Base-by-base conservation (phyloP, 2,797 vertebrate species). In the Petrocephalus schoutedeni region DNA sequence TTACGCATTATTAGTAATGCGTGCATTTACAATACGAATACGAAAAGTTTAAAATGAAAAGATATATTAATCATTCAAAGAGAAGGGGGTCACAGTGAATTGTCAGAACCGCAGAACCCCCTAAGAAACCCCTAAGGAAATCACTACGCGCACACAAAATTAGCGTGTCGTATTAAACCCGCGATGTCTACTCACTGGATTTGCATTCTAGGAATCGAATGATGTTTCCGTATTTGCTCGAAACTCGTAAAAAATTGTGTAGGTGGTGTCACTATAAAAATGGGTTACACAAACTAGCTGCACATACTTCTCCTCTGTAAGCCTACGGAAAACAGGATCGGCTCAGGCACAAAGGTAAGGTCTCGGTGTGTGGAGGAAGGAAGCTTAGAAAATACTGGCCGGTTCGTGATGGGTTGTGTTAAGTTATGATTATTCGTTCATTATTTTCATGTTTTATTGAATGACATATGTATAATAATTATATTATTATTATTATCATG, bases 181-280 rank as follows among this genome's bases (percentile, higher is more conserved):
- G 16, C 36, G 71, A 45, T 8, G 12, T n/a, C 14, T 77, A 2
- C 5, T n/a, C 71, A 16, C 16, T 45, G 36, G 4, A 19, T 51
- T 84, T 16, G 45, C 80, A 4, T 54, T 54, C 45, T 54, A 84
- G 80, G 80, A 84, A 84, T 84, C 23, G 49, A 84, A 21, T 4
- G n/a, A 28, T 54, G 49, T 54, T 54, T 53, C 51, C 80, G 45
- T 51, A 84, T 84, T 84, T 51, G n/a, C 45, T 28, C 80, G 51
- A 84, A 84, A 84, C 9, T 84, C 21, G 3, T 54, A 45, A 45
- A 45, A 45, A 45, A 45, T 4, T 54, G 41, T 54, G 80, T 84
- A 84, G 49, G 80, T 84, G 71, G 80, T 16, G 80, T 53, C 80
- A 28, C n/a, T 51, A 84, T 84, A 84, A 84, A 83, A 49, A 83